These are phyloP conservation scores for Cariama cristata DNA, from an alignment of 2,113 vertebrate species.

Conservation along the genomic window DNA sequence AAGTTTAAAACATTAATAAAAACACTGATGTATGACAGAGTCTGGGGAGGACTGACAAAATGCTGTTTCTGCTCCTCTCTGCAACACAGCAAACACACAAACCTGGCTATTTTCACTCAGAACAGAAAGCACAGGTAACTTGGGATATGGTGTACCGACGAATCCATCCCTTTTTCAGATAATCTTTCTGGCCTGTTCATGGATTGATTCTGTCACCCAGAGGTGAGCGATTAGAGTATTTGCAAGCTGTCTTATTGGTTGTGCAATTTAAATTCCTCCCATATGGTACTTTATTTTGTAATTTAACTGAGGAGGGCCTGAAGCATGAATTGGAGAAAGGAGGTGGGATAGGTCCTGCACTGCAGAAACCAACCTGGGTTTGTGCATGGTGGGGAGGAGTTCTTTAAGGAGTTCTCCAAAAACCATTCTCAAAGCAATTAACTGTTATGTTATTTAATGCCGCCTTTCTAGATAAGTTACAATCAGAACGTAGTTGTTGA, in stretches of 20 bases:
- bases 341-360: not conserved
- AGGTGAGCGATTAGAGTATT: not conserved
- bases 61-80: not conserved
- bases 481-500: not conserved
- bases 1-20: not conserved
- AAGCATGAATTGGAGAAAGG: not conserved
- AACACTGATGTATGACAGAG: not conserved
- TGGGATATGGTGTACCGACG: not conserved
- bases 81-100: not conserved
- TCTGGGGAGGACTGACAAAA: not conserved
- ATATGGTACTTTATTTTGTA: not conserved
- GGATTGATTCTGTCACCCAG: not conserved
- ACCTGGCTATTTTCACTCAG: not conserved
- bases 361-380: not conserved
- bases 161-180: not conserved
- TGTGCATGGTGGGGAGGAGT: not conserved
- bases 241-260: not conserved
- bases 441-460: not conserved
- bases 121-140: not conserved
- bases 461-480: not conserved
- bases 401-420: not conserved
- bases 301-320: not conserved
- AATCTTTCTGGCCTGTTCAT: not conserved
- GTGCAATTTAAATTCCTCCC: not conserved
- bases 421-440: not conserved